These are phyloP conservation scores for Drosophila eugracilis DNA, from an alignment of 1,140 invertebrate genomes.

Conservation along the genomic window DNA sequence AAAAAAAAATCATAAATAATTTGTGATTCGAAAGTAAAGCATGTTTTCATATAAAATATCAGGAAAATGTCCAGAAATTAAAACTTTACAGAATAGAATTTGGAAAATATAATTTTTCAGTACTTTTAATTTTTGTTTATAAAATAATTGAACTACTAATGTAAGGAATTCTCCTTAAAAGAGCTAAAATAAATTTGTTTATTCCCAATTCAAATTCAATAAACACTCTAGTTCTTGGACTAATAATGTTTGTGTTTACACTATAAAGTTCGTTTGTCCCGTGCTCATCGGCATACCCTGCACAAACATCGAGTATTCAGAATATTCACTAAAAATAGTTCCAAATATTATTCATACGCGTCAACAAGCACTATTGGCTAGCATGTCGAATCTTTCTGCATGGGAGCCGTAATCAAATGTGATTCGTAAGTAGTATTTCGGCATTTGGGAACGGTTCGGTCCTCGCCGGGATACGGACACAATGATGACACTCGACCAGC, in stretches of 20 bases:
- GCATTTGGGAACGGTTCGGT: conserved; percentile 12
- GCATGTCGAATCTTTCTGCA: conserved; percentile 46
- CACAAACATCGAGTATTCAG: conserved; percentile 44
- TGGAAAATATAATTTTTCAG: no score
- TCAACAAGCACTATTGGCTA: conserved; percentile 44
- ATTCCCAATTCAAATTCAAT: not conserved
- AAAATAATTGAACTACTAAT: not conserved
- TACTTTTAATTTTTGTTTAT: not conserved
- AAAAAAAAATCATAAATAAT: no score
- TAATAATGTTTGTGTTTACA: conserved; percentile 1
- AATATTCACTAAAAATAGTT: conserved; percentile 75
- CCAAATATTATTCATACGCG: conserved; percentile 74
- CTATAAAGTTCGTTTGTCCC: conserved; percentile 1
- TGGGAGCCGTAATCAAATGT: conserved; percentile 48
- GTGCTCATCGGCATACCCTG: conserved; percentile 40
- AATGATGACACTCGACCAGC: conserved; percentile 32
- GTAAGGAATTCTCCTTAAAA: not conserved
- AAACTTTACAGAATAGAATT: no score
- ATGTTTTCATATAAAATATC: no score
- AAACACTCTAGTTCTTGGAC: not conserved
- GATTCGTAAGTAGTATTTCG: conserved; percentile 28
- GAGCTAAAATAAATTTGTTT: not conserved
- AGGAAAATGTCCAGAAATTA: no score
- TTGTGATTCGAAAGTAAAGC: no score
- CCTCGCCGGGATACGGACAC: conserved; percentile 24